Conservation (phyloP, 37 sponge, comb jelly and placozoan genomes). For the Cliona cf. orientalis region DNA sequence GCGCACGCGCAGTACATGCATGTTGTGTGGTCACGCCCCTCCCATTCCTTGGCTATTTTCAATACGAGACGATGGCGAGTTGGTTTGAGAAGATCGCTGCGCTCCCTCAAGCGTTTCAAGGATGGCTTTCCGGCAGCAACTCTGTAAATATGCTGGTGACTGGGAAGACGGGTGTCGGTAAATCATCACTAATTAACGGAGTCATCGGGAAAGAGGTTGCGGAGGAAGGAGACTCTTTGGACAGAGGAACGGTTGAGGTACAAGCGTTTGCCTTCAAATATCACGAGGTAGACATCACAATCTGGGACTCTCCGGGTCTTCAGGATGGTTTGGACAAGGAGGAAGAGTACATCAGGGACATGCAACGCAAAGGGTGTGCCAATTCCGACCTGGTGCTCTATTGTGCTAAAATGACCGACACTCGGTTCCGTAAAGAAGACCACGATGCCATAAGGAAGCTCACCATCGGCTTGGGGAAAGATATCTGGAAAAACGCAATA, state of each 20-base stretch:
- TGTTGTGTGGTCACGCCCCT: too few relatives aligned
- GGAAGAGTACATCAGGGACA: neutral
- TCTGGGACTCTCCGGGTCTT: slow-evolving; percentile 28
- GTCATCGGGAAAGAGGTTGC: neutral
- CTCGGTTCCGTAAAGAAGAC: neutral
- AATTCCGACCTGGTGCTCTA: neutral
- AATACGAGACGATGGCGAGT: neutral
- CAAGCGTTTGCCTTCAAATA: neutral
- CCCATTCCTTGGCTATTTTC: too few relatives aligned
- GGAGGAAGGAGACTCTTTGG: neutral
- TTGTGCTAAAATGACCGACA: neutral
- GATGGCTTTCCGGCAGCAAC: neutral
- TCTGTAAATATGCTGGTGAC: neutral
- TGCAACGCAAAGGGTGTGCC: neutral
- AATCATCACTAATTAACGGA: neutral
- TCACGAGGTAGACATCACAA: neutral
- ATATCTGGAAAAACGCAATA: neutral
- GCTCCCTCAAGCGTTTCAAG: neutral
- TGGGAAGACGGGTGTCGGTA: neutral
- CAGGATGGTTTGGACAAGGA: slow-evolving; percentile 1
- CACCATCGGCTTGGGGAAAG: neutral
- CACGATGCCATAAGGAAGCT: neutral
- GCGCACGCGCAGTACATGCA: too few relatives aligned
- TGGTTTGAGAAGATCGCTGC: neutral
- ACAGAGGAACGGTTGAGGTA: neutral